Evolutionary conservation across 2,888 invertebrate genomes (phyloP), one percentile per base, ranked within the genome.

Genomic region (Brachycybe producta): DNA sequence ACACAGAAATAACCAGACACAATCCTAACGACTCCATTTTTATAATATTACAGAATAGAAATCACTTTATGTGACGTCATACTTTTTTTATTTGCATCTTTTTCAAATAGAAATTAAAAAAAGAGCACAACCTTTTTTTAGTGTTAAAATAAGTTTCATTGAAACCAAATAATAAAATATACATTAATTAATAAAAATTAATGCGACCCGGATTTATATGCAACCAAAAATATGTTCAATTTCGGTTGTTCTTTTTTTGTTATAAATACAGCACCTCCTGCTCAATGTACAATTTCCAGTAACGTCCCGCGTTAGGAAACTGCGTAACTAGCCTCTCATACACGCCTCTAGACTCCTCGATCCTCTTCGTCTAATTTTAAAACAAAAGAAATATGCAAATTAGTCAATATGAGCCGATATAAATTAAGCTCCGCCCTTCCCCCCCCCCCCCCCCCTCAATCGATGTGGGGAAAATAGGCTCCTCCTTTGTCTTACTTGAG

Each of bases 271-370:
- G 55, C 56, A 87, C 86, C 82, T 95, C 94, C 71, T 92, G 91
- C 65, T 95, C 94, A 60, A 95, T 94, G 70, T 92, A 99, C 59
- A 95, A 87, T 71, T 94, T 92, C 98, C 98, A 99, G 67, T 87
- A 98, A 52, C 94, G 78, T 2, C 97, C 98, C 4, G 94, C 87
- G 30, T 91, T 92, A 0, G 97, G 94, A 65, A 97, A 98, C 5
- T 90, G 87, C 1, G 76, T 71, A 1, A 98, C 86, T n/a, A 98
- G 74, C 59, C 86, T 84, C 67, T 98, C 98, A 64, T 94, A 98
- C 60, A 95, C 77, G 0, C 80, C 74, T 41, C 97, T 76, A 4
- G 94, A 90, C 66, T 94, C 91, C 51, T 85, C 85, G 43, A 74
- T 71, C 39, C 66, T 65, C 57, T 67, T 67, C 21, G 66, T 66